Evolutionary conservation across 2,888 invertebrate species (phyloP).

Genomic region (Drosophila vallismaia): DNA sequence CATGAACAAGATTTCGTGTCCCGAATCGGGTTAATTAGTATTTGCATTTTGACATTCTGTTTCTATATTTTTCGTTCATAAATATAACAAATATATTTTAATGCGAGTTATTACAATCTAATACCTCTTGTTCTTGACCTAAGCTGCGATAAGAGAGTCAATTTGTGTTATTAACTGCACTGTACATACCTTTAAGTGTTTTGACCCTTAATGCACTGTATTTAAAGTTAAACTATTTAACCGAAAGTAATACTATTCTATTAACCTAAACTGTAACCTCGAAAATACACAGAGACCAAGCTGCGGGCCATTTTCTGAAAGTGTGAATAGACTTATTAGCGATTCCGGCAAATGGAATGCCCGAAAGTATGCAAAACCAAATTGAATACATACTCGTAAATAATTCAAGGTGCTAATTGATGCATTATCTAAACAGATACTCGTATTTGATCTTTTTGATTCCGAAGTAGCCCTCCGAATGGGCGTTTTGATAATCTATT

Average conservation of each 20-base stretch:
- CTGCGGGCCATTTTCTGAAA: conserved; percentile 18
- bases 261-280: not conserved
- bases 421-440: conserved; percentile 17
- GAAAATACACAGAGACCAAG: conserved; percentile 32
- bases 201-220: conserved; percentile 11
- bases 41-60: conserved; percentile 1
- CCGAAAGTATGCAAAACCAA: conserved; percentile 18
- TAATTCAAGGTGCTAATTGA: conserved; percentile 38
- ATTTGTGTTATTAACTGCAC: not conserved
- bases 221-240: not conserved
- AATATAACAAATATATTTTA: too few species aligned
- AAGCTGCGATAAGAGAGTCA: not conserved
- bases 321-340: conserved; percentile 9
- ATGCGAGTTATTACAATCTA: not conserved
- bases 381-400: conserved; percentile 27
- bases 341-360: not conserved
- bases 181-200: conserved; percentile 30
- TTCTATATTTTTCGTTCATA: too few species aligned
- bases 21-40: not conserved
- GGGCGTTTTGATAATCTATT: conserved; percentile 32
- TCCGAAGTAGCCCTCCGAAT: conserved; percentile 18
- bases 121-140: not conserved
- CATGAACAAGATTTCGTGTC: conserved; percentile 2
- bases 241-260: not conserved
- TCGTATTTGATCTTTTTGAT: conserved; percentile 23